These are phyloP conservation scores for Ceratina japonica DNA, from an alignment of 1,140 invertebrate species.

Conservation along the genomic window DNA sequence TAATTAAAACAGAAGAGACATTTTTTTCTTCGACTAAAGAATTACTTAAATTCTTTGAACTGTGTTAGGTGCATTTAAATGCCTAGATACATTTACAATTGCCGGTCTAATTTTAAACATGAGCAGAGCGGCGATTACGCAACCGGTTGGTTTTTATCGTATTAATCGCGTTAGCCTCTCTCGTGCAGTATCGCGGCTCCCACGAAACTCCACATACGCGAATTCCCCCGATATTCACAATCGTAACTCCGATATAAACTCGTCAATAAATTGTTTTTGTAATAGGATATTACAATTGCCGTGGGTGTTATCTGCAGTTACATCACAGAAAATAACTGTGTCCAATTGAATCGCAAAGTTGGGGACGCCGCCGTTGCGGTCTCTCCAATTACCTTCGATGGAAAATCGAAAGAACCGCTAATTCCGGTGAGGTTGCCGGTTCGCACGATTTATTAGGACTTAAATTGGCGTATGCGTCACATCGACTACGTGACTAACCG, in stretches of 20 bases:
- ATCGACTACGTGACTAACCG: slow-evolving; percentile 61
- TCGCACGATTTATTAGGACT: slow-evolving; percentile 47
- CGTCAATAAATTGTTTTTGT: too few species aligned
- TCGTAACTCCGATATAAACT: neutral
- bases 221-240: neutral
- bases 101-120: neutral
- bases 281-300: too few species aligned
- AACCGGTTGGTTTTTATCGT: slow-evolving; percentile 1
- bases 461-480: slow-evolving; percentile 62
- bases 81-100: neutral
- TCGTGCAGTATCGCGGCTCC: neutral
- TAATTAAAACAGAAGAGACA: too few species aligned
- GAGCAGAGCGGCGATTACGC: neutral
- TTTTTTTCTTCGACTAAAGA: too few species aligned
- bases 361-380: neutral
- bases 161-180: neutral
- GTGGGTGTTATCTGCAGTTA: too few species aligned
- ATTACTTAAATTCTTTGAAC: too few species aligned
- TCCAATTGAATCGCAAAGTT: too few species aligned
- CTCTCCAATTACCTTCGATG: neutral
- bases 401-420: slow-evolving; percentile 26
- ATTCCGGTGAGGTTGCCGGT: neutral
- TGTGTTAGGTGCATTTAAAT: neutral
- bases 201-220: neutral
- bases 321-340: too few species aligned